Conservation (phyloP, 2,797 vertebrate species). For the Myotis findleyi region DNA sequence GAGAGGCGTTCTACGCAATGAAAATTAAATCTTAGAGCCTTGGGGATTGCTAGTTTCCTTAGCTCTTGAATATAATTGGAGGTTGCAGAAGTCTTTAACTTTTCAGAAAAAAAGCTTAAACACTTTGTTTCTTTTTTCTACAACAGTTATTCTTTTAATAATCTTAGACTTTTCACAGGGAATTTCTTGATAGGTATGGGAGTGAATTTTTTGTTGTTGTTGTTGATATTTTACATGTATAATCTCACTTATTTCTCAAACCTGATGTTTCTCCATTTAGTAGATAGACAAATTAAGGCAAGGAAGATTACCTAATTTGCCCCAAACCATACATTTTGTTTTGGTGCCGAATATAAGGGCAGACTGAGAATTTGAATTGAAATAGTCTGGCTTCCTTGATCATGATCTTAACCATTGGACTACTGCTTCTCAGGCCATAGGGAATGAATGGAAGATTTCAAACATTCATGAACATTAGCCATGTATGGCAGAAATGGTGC, state of each 20-base stretch:
- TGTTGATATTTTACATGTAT: neutral
- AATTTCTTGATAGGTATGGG: conserved; percentile 75
- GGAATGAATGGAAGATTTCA: neutral
- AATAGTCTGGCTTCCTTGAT: neutral
- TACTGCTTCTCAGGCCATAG: neutral
- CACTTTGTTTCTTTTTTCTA: conserved; percentile 70
- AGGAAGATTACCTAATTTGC: conserved; percentile 24
- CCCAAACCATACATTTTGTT: neutral
- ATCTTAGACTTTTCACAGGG: neutral
- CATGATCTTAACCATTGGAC: neutral
- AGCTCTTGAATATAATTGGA: conserved; percentile 72
- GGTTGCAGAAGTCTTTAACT: conserved; percentile 69
- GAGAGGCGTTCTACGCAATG: conserved; percentile 53
- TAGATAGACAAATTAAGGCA: conserved; percentile 30
- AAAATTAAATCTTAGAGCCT: conserved; percentile 58
- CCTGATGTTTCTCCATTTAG: neutral
- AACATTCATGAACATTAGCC: neutral
- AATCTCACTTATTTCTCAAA: conserved; percentile 3
- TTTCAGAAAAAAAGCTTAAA: conserved; percentile 75
- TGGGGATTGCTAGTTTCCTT: conserved; percentile 62
- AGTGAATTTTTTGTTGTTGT: conserved; percentile 57
- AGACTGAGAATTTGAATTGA: neutral
- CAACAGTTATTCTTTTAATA: conserved; percentile 74
- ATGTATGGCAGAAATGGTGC: neutral
- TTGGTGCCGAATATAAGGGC: neutral